Evolutionary conservation across 2,888 invertebrate species (phyloP), one percentile per base, ranked within the genome.

Genomic region (Holacanthella duospinosa): DNA sequence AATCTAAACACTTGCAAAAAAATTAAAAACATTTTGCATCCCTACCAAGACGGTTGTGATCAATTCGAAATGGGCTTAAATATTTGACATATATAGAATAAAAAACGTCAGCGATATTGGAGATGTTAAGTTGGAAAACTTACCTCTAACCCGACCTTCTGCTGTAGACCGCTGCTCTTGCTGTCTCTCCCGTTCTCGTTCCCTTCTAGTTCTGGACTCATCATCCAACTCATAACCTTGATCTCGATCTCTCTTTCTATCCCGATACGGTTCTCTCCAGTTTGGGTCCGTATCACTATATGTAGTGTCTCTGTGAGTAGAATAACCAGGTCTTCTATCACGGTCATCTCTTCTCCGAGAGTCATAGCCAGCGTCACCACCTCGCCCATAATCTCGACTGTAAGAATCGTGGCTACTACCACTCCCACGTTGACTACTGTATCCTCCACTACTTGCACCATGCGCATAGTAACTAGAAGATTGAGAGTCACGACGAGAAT

Each of bases 61-160:
- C n/a, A n/a, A n/a, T n/a, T n/a, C n/a, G n/a, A n/a, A n/a, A n/a
- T n/a, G n/a, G n/a, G n/a, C n/a, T n/a, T n/a, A n/a, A n/a, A n/a
- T n/a, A 12, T 36, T 36, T 12, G 36, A n/a, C 21, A 48, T 4
- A 21, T 21, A 21, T 48, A 21, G 21, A 21, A 48, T n/a, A 16
- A 21, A 21, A 48, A 48, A 48, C 1, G 62, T 4, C 2, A 63
- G n/a, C n/a, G n/a, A n/a, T n/a, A n/a, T n/a, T n/a, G 1, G 16
- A 59, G 36, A 4, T 53, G 63, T 19, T 62, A 58, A 29, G 53
- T 59, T 9, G 59, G 9, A 26, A 53, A 58, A 2, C 59, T 16
- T 24, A n/a, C 63, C 63, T 54, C 63, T 59, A 6, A 56, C 56
- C 24, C 59, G 55, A 3, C 63, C 29, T 4, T 59, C 63, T n/a